Conservation (phyloP, 2,113 vertebrate genomes). For the Crotalus viridis region DNA sequence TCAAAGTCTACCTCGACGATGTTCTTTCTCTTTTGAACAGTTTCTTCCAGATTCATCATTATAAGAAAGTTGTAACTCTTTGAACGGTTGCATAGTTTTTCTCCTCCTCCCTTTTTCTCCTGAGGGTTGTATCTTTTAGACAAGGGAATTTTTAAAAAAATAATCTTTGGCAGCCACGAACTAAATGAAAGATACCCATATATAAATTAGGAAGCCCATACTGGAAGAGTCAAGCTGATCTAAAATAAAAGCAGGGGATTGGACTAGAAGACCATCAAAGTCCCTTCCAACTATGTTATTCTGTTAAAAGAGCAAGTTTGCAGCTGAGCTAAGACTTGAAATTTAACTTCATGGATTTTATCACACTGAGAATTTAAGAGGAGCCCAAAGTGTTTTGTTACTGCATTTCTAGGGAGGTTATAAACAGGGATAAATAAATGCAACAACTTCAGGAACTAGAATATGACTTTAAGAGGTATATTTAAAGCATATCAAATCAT, state of each 20-base stretch:
- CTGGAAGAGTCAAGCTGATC: not conserved
- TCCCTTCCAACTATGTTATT: too few species aligned
- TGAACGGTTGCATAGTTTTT: not conserved
- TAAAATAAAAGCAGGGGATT: not conserved
- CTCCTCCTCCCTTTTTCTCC: not conserved
- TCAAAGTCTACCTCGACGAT: not conserved
- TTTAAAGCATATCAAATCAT: not conserved
- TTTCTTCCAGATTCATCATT: not conserved
- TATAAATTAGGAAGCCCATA: not conserved
- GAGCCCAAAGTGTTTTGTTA: not conserved
- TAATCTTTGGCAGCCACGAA: not conserved
- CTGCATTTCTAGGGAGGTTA: not conserved
- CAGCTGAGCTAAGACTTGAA: not conserved
- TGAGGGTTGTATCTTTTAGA: not conserved
- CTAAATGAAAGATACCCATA: not conserved
- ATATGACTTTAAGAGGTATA: not conserved
- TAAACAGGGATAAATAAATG: not conserved
- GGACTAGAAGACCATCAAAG: too few species aligned
- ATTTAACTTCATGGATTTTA: not conserved
- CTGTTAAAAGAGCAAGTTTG: not conserved
- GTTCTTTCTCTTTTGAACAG: not conserved
- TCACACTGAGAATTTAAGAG: not conserved
- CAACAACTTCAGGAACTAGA: not conserved
- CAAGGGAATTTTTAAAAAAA: not conserved
- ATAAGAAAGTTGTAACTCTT: not conserved